phyloP scores from a whole-genome alignment of 2,888 invertebrate genomes.

The Parapristionchus giblindavisi region DNA sequence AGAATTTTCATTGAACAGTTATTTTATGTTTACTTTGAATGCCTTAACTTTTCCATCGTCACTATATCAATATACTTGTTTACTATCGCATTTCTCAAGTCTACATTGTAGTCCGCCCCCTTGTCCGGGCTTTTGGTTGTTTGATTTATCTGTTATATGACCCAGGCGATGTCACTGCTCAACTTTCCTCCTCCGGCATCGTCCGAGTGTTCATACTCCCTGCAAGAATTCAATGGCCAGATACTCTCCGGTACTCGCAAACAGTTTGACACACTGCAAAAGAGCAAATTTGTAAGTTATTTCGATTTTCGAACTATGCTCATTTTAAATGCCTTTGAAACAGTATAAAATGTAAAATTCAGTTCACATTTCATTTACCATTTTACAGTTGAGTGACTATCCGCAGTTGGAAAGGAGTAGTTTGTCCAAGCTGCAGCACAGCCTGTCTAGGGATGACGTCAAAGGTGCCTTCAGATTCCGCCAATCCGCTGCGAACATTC shows the following conservation, averaged over 20 bases:
- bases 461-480: conserved; percentile 25
- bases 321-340: too few species aligned
- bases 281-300: conserved; percentile 24
- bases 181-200: conserved; percentile 30
- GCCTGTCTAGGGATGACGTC: conserved; percentile 31
- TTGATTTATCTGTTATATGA: too few species aligned
- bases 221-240: conserved; percentile 36
- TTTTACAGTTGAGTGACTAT: conserved; percentile 26
- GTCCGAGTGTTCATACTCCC: conserved; percentile 3
- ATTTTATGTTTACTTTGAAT: too few species aligned
- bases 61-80: too few species aligned
- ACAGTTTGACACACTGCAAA: conserved; percentile 31
- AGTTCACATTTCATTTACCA: too few species aligned
- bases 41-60: too few species aligned
- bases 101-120: too few species aligned
- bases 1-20: too few species aligned
- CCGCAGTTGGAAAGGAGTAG: conserved; percentile 17
- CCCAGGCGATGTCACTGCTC: conserved; percentile 25
- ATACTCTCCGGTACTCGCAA: conserved; percentile 26
- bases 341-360: too few species aligned
- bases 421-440: conserved; percentile 27
- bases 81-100: too few species aligned
- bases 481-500: background rate
- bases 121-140: too few species aligned
- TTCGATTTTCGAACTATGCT: too few species aligned